Evolutionary conservation across 2,113 vertebrate genomes (phyloP).

Genomic region (Prochilodus magdalenae): DNA sequence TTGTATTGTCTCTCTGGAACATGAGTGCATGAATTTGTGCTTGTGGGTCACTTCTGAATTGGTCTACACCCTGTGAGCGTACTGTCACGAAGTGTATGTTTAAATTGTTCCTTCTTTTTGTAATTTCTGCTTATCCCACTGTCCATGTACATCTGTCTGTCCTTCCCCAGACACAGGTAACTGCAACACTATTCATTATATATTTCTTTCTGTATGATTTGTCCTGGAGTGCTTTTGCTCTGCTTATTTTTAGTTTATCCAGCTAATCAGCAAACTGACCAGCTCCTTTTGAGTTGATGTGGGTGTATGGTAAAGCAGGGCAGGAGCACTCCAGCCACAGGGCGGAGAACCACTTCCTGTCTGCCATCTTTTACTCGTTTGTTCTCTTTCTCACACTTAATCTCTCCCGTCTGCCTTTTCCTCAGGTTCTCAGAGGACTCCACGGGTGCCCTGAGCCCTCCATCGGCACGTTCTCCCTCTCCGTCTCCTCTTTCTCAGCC

Average conservation of each 20-base stretch:
- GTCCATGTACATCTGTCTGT: slow-evolving; percentile 64
- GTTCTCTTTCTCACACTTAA: slow-evolving; percentile 41
- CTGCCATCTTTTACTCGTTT: slow-evolving; percentile 51
- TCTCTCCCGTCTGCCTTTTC: slow-evolving; percentile 13
- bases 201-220: background rate
- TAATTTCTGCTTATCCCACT: slow-evolving; percentile 67
- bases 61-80: background rate
- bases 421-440: slow-evolving; percentile 87
- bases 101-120: slow-evolving; percentile 68
- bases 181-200: slow-evolving; percentile 26
- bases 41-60: background rate
- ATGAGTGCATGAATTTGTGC: background rate
- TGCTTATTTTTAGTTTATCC: background rate
- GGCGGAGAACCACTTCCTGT: slow-evolving; percentile 15
- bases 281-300: slow-evolving; percentile 3
- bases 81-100: slow-evolving; percentile 51
- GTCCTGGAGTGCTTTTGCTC: background rate
- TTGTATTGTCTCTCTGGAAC: background rate
- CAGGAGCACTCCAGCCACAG: background rate
- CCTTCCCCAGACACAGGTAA: slow-evolving; percentile 76
- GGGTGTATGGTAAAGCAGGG: background rate
- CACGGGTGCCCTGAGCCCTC: slow-evolving; percentile 81
- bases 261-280: background rate
- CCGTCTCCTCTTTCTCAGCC: slow-evolving; percentile 80
- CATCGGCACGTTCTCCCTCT: slow-evolving; percentile 78